Base-by-base conservation (phyloP, 2,888 invertebrate genomes). In the Nudaria mundana region DNA sequence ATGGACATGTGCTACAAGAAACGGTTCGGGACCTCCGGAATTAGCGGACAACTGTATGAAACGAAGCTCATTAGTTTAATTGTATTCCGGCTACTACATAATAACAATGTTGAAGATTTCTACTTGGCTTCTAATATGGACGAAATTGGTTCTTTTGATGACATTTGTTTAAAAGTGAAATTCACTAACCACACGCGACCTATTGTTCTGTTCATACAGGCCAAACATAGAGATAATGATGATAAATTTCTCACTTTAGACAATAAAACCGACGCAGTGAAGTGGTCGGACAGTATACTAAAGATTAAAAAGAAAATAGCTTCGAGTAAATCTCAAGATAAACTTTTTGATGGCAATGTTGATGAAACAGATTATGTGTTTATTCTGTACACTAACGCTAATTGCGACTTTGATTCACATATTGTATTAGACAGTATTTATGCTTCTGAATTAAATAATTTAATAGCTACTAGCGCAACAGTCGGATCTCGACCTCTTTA, bases 51-150 rank as follows among this genome's bases (percentile, higher is more conserved):
- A n/a, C n/a, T n/a, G n/a, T n/a, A n/a, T n/a, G n/a, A n/a, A 20
- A 56, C 46, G 1, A 56, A 58, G 26, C 30, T 56, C 20, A 29
- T 52, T 2, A 48, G 49, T 11, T 32, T 55, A 5, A 35, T 55
- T 18, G 25, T 46, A 22, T 55, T 50, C 6, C 47, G 57, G 39
- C 13, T n/a, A n/a, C n/a, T n/a, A n/a, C n/a, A n/a, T n/a, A n/a
- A n/a, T n/a, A n/a, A n/a, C n/a, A n/a, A n/a, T n/a, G n/a, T n/a
- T n/a, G n/a, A n/a, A n/a, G n/a, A n/a, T n/a, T n/a, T n/a, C n/a
- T n/a, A n/a, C n/a, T n/a, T n/a, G n/a, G n/a, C n/a, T n/a, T n/a
- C n/a, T n/a, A n/a, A n/a, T n/a, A n/a, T n/a, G n/a, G n/a, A n/a
- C n/a, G n/a, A n/a, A n/a, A n/a, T n/a, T n/a, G n/a, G n/a, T n/a